These are phyloP conservation scores for Drosophila suboccidentalis DNA, from an alignment of 2,888 invertebrate species.

Conservation along the genomic window DNA sequence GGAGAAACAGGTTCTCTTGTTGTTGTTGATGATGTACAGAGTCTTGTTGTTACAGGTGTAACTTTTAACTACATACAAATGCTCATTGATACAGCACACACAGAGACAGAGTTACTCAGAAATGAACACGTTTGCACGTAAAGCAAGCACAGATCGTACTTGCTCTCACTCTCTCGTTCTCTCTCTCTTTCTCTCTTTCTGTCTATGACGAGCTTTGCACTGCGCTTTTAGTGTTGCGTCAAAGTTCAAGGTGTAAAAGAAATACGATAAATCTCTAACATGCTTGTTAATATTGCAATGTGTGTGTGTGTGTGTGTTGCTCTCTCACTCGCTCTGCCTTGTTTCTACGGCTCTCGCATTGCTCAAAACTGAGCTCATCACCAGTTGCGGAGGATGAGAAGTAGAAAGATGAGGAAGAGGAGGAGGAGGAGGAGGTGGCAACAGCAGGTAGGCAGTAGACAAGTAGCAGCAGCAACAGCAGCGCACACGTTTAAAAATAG, in stretches of 20 bases:
- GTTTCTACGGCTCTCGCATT: conserved; percentile 19
- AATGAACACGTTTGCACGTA: conserved; percentile 32
- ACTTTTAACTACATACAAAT: conserved; percentile 30
- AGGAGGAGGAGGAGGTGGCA: not conserved
- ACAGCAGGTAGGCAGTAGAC: conserved; percentile 7
- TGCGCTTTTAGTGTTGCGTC: conserved; percentile 56
- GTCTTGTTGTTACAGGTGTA: conserved; percentile 46
- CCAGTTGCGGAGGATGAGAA: conserved; percentile 1
- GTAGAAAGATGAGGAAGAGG: not conserved
- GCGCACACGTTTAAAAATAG: conserved; percentile 67
- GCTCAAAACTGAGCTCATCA: conserved; percentile 63
- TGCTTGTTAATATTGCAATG: conserved; percentile 35
- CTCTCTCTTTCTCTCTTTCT: not conserved
- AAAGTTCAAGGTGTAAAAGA: conserved; percentile 73
- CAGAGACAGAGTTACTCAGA: not conserved
- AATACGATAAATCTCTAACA: conserved; percentile 59
- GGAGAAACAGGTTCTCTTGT: conserved; percentile 40
- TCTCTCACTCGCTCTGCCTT: conserved; percentile 16
- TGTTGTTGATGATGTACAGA: conserved; percentile 10
- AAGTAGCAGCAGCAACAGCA: conserved; percentile 3
- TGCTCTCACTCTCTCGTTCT: not conserved
- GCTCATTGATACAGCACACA: conserved; percentile 30
- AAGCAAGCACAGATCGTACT: conserved; percentile 8
- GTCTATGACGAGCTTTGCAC: conserved; percentile 47
- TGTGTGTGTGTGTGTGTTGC: conserved; percentile 7